A percentile compares a stretch with the other conserved stretches of the same genome.
phyloP scores from a whole-genome alignment of 2,888 invertebrate species.

The Patella ulyssiponensis region DNA sequence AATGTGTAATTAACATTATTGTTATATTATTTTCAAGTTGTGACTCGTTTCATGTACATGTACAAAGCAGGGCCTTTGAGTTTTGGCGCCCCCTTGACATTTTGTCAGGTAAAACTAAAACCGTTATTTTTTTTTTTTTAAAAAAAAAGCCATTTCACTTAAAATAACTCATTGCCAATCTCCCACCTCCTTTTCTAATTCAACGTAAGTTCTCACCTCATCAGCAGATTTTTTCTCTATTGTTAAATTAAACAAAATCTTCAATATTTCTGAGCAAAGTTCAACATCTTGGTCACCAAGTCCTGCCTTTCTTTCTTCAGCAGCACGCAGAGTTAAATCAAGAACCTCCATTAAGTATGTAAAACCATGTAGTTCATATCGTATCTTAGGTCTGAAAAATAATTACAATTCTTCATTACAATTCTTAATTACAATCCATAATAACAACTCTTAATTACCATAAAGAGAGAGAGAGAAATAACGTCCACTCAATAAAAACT shows the following conservation, averaged over 20 bases:
- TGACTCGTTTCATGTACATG: no score
- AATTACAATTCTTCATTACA: background rate
- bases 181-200: background rate
- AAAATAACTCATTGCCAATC: no score
- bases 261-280: constrained; percentile 73
- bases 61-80: no score
- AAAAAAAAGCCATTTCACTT: no score
- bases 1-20: background rate
- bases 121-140: no score
- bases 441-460: no score
- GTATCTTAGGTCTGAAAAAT: constrained; percentile 68
- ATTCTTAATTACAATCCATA: no score
- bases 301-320: constrained; percentile 55
- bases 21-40: no score
- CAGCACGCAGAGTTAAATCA: constrained; percentile 70
- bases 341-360: constrained; percentile 74
- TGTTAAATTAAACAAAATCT: constrained; percentile 74
- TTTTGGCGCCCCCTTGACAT: no score
- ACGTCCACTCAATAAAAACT: no score
- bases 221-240: constrained; percentile 71
- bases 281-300: constrained; percentile 71
- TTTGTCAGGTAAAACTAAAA: no score
- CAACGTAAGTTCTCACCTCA: constrained; percentile 61
- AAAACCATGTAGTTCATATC: constrained; percentile 73
- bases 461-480: no score